Percentiles rank a stretch among this genome's conserved stretches.
Evolutionary conservation across 2,113 vertebrate genomes (phyloP).

Genomic region (Seriola rivoliana): DNA sequence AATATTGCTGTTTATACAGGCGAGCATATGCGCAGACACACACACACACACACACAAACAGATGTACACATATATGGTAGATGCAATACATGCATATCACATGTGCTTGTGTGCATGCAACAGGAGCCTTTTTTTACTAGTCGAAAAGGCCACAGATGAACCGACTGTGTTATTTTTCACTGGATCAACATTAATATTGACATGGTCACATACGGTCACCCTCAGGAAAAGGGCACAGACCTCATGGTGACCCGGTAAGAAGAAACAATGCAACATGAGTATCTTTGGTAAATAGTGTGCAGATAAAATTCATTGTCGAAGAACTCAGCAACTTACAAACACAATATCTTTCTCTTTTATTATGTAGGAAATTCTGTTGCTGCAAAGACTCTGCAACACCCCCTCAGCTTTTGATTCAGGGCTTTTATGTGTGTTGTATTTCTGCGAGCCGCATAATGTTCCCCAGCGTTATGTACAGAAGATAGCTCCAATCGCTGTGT

Average conservation of each 20-base stretch:
- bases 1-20: slow-evolving; percentile 35
- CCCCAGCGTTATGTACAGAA: not conserved
- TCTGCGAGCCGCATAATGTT: not conserved
- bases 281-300: not conserved
- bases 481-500: not conserved
- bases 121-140: not conserved
- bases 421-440: slow-evolving; percentile 3
- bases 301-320: slow-evolving; percentile 1
- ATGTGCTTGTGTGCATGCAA: not conserved
- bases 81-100: slow-evolving; percentile 11
- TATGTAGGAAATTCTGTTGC: slow-evolving; percentile 40
- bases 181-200: slow-evolving; percentile 17
- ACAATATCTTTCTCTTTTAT: slow-evolving; percentile 8
- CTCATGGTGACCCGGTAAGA: not conserved
- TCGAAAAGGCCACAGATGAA: slow-evolving; percentile 27
- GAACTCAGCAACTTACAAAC: slow-evolving; percentile 10
- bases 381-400: slow-evolving; percentile 45
- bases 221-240: not conserved
- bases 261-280: not conserved
- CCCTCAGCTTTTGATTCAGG: slow-evolving; percentile 37
- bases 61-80: not conserved
- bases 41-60: not conserved
- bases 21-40: not conserved
- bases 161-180: slow-evolving; percentile 4
- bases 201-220: not conserved